Evolutionary conservation across 2,888 invertebrate genomes (phyloP).

Genomic region (Ypsolopha scabrella): DNA sequence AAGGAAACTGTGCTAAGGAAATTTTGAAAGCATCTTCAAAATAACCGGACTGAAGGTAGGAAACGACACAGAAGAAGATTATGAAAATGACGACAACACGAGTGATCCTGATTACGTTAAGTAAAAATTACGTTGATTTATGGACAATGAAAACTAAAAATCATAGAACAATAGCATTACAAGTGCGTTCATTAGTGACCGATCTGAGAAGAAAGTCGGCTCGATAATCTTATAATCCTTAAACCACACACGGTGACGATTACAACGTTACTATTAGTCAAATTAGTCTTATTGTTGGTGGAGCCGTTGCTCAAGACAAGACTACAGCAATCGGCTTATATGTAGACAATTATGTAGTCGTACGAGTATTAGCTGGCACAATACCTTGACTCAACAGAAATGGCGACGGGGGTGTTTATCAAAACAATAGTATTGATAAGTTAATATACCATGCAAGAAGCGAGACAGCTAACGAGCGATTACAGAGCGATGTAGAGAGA

Average conservation of each 20-base stretch:
- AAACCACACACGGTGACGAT: slow-evolving; percentile 67
- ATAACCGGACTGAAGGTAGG: neutral
- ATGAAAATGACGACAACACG: slow-evolving; percentile 1
- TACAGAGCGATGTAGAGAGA: slow-evolving; percentile 39
- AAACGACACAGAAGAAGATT: neutral
- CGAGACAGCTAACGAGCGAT: slow-evolving; percentile 58
- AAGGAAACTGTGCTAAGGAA: neutral
- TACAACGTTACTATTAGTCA: slow-evolving; percentile 69
- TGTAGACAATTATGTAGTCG: slow-evolving; percentile 57
- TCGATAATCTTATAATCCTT: slow-evolving; percentile 56
- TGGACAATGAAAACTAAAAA: slow-evolving; percentile 16
- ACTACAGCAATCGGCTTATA: slow-evolving; percentile 51
- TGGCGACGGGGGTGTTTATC: slow-evolving; percentile 59
- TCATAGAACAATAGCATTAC: slow-evolving; percentile 56
- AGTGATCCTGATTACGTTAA: neutral
- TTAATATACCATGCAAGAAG: slow-evolving; percentile 56
- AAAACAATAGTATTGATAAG: slow-evolving; percentile 71
- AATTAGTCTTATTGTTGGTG: slow-evolving; percentile 66
- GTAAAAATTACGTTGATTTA: slow-evolving; percentile 13
- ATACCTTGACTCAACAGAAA: slow-evolving; percentile 66
- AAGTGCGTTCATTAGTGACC: slow-evolving; percentile 49
- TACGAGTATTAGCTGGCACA: slow-evolving; percentile 50
- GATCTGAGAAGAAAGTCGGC: slow-evolving; percentile 27
- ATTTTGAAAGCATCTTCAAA: neutral
- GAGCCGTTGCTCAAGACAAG: slow-evolving; percentile 48